Conservation (phyloP, 1,140 invertebrate species). For the Zaprionus ornatus region DNA sequence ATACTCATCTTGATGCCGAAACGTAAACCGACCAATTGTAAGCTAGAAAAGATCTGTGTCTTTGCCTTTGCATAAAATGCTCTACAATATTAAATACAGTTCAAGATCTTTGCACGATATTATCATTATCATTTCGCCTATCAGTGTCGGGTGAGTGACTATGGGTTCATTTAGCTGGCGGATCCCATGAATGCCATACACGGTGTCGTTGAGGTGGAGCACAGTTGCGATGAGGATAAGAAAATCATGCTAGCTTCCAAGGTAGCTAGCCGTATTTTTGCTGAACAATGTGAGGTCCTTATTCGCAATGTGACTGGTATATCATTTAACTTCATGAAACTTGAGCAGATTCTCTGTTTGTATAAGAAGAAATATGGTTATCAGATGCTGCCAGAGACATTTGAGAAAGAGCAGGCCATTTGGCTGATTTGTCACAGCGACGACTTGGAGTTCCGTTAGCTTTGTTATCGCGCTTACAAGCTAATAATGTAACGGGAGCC, state of each 20-base stretch:
- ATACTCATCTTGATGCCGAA: slow-evolving; percentile 89
- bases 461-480: slow-evolving; percentile 68
- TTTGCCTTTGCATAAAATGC: slow-evolving; percentile 90
- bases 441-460: slow-evolving; percentile 64
- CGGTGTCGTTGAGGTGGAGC: slow-evolving; percentile 88
- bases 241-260: slow-evolving; percentile 73
- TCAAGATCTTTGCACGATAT: slow-evolving; percentile 96
- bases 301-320: slow-evolving; percentile 61
- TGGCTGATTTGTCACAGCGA: slow-evolving; percentile 79
- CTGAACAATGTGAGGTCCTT: slow-evolving; percentile 74
- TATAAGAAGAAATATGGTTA: slow-evolving; percentile 83
- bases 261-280: slow-evolving; percentile 74
- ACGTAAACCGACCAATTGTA: slow-evolving; percentile 91
- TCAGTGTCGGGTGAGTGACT: slow-evolving; percentile 96
- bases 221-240: slow-evolving; percentile 75
- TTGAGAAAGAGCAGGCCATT: slow-evolving; percentile 61
- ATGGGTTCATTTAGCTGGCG: slow-evolving; percentile 95
- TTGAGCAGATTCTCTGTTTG: slow-evolving; percentile 72
- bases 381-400: slow-evolving; percentile 70
- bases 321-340: slow-evolving; percentile 64
- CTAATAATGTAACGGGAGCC: slow-evolving; percentile 37
- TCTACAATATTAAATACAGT: slow-evolving; percentile 93
- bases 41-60: slow-evolving; percentile 89
- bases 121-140: slow-evolving; percentile 98
- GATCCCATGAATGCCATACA: slow-evolving; percentile 97